phyloP scores from a whole-genome alignment of 2,888 invertebrate genomes.

The Polia nebulosa region DNA sequence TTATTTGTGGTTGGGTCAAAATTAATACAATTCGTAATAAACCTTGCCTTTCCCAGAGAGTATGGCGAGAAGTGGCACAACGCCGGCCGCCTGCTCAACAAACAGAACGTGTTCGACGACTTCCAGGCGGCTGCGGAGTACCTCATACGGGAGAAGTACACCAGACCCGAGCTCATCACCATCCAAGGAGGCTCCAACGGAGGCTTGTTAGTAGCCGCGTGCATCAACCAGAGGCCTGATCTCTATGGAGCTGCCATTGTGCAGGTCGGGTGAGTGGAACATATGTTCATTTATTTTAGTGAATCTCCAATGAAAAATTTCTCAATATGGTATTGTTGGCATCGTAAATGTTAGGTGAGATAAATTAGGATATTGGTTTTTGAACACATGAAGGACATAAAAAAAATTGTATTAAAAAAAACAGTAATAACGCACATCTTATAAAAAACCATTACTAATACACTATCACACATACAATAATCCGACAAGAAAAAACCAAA shows the following conservation, averaged over 20 bases:
- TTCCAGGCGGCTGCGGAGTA: conserved; percentile 98
- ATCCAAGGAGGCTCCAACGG: conserved; percentile 99
- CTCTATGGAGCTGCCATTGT: conserved; percentile 98
- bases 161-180: conserved; percentile 93
- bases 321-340: no score
- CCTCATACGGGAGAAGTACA: conserved; percentile 95
- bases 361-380: no score
- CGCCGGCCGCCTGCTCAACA: conserved; percentile 96
- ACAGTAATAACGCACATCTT: no score
- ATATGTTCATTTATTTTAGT: neutral
- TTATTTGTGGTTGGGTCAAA: no score
- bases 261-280: conserved; percentile 96
- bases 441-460: no score
- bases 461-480: no score
- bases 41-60: conserved; percentile 92
- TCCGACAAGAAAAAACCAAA: no score
- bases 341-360: no score
- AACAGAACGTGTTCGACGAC: conserved; percentile 99
- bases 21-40: no score
- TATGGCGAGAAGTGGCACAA: conserved; percentile 99
- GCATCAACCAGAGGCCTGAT: conserved; percentile 98
- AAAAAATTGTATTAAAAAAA: no score
- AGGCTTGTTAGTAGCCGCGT: conserved; percentile 98
- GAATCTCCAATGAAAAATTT: no score
- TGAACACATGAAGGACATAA: no score